Percentiles rank a stretch among this genome's conserved stretches.
Evolutionary conservation across 2,113 vertebrate genomes (phyloP).

Genomic region (Antennarius striatus): DNA sequence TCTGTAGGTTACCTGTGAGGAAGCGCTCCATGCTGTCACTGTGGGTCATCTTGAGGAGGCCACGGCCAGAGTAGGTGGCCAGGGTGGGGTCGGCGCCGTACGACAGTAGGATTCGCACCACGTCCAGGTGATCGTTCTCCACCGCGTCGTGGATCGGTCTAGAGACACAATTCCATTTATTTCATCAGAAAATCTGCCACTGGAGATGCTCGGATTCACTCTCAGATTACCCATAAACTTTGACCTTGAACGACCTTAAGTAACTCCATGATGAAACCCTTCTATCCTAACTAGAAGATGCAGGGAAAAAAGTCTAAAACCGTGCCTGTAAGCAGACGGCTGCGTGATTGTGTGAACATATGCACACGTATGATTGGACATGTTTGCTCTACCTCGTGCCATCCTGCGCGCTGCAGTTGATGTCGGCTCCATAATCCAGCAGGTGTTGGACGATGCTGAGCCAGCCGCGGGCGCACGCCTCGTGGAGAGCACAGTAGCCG

Average conservation of each 20-base stretch:
- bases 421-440: constrained; percentile 92
- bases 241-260: not conserved
- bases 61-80: constrained; percentile 92
- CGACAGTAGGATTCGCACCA: constrained; percentile 90
- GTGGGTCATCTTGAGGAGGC: constrained; percentile 95
- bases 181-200: not conserved
- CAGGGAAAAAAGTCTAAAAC: not conserved
- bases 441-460: constrained; percentile 92
- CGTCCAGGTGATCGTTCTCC: constrained; percentile 94
- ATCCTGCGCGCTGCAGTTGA: constrained; percentile 97
- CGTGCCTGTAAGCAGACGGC: not conserved
- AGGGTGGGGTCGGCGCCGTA: constrained; percentile 94
- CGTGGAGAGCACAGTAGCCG: constrained; percentile 93
- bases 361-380: not conserved
- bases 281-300: no score
- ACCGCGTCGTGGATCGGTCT: constrained; percentile 94
- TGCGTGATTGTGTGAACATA: not conserved
- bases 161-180: not conserved
- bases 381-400: constrained; percentile 86
- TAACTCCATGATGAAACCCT: not conserved
- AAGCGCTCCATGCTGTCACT: constrained; percentile 93
- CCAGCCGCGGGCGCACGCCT: constrained; percentile 93
- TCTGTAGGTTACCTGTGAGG: constrained; percentile 81
- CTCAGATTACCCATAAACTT: constrained; percentile 8
- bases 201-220: no score